Percentiles rank a stretch among this genome's conserved stretches.
Evolutionary conservation across 2,113 vertebrate genomes (phyloP).

Genomic region (Ciconia boyciana): DNA sequence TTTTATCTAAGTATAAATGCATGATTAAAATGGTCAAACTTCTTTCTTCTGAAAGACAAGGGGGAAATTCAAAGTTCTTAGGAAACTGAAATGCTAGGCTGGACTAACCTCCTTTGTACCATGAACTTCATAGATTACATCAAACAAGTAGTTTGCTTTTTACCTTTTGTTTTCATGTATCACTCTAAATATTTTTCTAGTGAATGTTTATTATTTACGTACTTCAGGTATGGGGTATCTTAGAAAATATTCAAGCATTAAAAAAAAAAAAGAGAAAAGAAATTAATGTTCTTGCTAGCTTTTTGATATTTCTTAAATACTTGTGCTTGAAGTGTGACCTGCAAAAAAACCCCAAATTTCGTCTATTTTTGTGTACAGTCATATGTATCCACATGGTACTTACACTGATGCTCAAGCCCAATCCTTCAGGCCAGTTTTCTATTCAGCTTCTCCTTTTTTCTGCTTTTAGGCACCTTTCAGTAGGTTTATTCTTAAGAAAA

Average conservation of each 20-base stretch:
- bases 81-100: background rate
- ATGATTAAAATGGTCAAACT: background rate
- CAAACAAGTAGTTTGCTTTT: background rate
- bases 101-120: background rate
- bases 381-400: background rate
- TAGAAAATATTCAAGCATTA: background rate
- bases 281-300: background rate
- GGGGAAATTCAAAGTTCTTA: background rate
- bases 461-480: background rate
- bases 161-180: background rate
- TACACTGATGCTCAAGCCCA: background rate
- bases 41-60: background rate
- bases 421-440: background rate
- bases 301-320: background rate
- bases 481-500: background rate
- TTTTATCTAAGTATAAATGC: background rate
- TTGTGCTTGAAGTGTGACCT: background rate
- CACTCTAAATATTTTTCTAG: background rate
- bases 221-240: background rate
- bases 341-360: background rate
- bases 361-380: background rate
- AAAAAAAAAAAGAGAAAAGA: background rate
- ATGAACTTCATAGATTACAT: background rate
- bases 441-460: background rate
- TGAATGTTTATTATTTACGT: background rate